Evolutionary conservation across 2,888 invertebrate species (phyloP).

Genomic region (Liodrosophila aerea): DNA sequence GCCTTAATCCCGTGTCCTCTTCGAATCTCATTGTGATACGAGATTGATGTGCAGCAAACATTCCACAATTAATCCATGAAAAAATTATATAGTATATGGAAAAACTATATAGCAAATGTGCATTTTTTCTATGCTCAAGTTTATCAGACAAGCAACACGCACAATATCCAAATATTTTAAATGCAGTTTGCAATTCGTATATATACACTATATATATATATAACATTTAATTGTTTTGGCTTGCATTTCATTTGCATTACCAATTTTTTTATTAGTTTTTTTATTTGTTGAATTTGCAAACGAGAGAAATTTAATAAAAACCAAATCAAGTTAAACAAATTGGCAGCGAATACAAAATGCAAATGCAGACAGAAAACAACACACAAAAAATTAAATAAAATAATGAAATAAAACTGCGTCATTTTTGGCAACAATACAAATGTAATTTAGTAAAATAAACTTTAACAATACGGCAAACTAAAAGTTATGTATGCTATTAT

Average conservation of each 20-base stretch:
- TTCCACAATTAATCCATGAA: constrained; percentile 13
- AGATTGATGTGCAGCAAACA: constrained; percentile 78
- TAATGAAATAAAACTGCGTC: background rate
- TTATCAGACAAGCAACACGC: constrained; percentile 15
- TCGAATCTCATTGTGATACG: constrained; percentile 55
- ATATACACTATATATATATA: constrained; percentile 20
- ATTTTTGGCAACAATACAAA: constrained; percentile 49
- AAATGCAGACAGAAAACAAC: constrained; percentile 58
- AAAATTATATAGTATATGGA: constrained; percentile 7
- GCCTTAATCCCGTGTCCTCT: constrained; percentile 79
- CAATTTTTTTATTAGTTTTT: constrained; percentile 13
- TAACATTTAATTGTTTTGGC: constrained; percentile 51
- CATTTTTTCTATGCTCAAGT: constrained; percentile 26
- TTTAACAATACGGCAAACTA: constrained; percentile 55
- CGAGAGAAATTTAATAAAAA: constrained; percentile 5
- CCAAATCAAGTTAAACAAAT: constrained; percentile 46
- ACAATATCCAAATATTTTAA: constrained; percentile 41
- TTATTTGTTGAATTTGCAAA: constrained; percentile 9
- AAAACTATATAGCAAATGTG: constrained; percentile 6
- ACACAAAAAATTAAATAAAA: constrained; percentile 10
- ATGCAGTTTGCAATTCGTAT: constrained; percentile 41
- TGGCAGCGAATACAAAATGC: constrained; percentile 35
- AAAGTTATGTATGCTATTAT: constrained; percentile 72
- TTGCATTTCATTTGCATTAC: constrained; percentile 35
- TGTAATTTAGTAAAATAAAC: constrained; percentile 74